Evolutionary conservation across 30 jellyfish, hydroid and myxozoan genomes (phyloP).

Genomic region (Clytia hemisphaerica): DNA sequence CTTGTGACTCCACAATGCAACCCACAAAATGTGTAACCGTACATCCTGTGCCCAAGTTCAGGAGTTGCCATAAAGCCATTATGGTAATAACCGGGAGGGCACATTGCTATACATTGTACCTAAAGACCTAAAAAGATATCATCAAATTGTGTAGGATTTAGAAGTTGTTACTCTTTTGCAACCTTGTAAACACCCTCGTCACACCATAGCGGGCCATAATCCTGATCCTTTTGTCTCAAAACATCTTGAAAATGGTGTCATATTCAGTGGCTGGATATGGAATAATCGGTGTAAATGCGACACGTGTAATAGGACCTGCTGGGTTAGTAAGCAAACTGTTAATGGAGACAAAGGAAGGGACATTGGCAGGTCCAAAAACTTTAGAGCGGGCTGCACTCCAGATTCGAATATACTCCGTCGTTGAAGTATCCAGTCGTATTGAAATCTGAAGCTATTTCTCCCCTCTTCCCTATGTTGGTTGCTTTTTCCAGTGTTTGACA

Average conservation of each 20-base stretch:
- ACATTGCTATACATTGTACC: too few relatives aligned
- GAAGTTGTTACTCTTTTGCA: background rate
- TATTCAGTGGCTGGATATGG: background rate
- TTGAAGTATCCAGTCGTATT: too few relatives aligned
- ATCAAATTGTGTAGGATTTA: background rate
- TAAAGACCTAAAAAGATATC: too few relatives aligned
- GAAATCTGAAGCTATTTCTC: too few relatives aligned
- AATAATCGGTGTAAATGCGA: background rate
- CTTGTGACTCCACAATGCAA: background rate
- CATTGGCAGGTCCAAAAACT: too few relatives aligned
- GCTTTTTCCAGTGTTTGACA: too few relatives aligned
- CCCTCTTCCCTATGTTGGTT: too few relatives aligned
- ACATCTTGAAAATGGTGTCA: slow-evolving; percentile 6
- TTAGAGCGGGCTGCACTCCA: too few relatives aligned
- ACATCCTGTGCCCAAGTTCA: background rate
- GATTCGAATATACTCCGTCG: too few relatives aligned
- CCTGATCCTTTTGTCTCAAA: background rate
- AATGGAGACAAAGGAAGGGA: background rate
- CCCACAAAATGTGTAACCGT: background rate
- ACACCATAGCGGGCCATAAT: background rate
- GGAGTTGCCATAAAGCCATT: too few relatives aligned
- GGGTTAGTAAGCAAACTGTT: background rate
- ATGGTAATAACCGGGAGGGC: too few relatives aligned
- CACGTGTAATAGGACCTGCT: background rate
- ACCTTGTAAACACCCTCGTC: background rate